Conservation (phyloP, 2,797 vertebrate species). For the Remorina albescens region DNA sequence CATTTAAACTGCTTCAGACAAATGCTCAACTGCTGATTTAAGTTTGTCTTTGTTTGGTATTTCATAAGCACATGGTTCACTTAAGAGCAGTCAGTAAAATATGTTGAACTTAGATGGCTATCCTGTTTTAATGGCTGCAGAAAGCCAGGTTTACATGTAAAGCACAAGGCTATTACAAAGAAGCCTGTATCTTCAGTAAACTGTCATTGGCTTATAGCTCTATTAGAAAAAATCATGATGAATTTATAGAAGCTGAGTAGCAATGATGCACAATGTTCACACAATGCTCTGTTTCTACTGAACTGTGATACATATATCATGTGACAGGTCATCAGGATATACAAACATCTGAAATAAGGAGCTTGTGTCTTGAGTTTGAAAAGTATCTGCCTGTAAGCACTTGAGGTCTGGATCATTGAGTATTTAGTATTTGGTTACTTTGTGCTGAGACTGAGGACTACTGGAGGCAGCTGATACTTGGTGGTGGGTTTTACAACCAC, state of each 20-base stretch:
- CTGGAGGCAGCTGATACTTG: neutral
- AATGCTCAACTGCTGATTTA: neutral
- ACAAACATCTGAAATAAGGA: neutral
- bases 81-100: too few relatives aligned
- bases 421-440: conserved; percentile 17
- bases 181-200: rapidly evolving
- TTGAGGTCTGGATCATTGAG: conserved; percentile 2
- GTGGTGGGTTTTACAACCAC: too few relatives aligned
- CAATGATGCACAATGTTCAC: too few relatives aligned
- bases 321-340: neutral
- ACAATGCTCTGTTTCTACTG: neutral
- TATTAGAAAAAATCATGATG: too few relatives aligned
- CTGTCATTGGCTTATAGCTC: too few relatives aligned
- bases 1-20: neutral
- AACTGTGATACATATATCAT: neutral
- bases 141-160: neutral
- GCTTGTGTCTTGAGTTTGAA: neutral
- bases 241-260: too few relatives aligned
- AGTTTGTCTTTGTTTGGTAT: neutral
- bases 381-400: neutral
- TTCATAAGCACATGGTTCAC: conserved; percentile 6
- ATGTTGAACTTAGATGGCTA: neutral
- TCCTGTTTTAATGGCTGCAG: neutral
- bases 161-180: neutral
- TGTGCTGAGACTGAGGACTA: neutral